Conservation (phyloP, 2,797 vertebrate genomes). For the Lepus townsendii region DNA sequence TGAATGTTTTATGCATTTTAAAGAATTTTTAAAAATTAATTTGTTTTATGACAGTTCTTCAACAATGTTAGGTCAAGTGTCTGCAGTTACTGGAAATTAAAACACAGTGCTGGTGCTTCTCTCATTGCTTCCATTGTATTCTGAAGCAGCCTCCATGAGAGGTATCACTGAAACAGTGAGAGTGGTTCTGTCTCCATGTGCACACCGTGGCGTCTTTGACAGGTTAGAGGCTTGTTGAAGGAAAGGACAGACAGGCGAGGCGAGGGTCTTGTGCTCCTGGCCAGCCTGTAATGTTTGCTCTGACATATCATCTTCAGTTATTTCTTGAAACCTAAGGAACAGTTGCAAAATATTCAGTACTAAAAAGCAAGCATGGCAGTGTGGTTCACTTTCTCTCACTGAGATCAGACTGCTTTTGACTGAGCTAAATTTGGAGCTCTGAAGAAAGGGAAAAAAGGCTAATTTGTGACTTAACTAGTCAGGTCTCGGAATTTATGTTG, state of each 20-base stretch:
- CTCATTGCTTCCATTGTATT: not conserved
- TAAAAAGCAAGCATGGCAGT: not conserved
- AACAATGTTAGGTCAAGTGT: not conserved
- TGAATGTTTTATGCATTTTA: constrained; percentile 17
- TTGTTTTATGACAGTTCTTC: not conserved
- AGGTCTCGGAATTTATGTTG: constrained; percentile 3
- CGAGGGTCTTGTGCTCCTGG: not conserved
- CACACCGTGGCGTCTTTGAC: not conserved
- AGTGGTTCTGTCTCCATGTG: not conserved
- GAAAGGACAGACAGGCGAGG: not conserved
- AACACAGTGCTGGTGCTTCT: not conserved
- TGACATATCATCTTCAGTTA: not conserved
- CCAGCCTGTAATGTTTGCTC: not conserved
- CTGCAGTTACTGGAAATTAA: not conserved
- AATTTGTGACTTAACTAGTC: constrained; percentile 4
- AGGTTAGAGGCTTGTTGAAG: not conserved
- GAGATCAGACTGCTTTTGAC: not conserved
- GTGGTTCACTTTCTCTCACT: not conserved
- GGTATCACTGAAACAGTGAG: not conserved
- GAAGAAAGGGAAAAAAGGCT: not conserved
- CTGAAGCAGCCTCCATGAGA: not conserved
- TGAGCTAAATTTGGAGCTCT: not conserved
- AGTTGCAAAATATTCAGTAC: not conserved
- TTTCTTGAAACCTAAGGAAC: not conserved
- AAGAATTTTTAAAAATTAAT: constrained; percentile 37